Percentiles rank a stretch among this genome's conserved stretches.
Conservation (phyloP, 1,140 invertebrate genomes). For the Lordiphosa clarofinis region DNA sequence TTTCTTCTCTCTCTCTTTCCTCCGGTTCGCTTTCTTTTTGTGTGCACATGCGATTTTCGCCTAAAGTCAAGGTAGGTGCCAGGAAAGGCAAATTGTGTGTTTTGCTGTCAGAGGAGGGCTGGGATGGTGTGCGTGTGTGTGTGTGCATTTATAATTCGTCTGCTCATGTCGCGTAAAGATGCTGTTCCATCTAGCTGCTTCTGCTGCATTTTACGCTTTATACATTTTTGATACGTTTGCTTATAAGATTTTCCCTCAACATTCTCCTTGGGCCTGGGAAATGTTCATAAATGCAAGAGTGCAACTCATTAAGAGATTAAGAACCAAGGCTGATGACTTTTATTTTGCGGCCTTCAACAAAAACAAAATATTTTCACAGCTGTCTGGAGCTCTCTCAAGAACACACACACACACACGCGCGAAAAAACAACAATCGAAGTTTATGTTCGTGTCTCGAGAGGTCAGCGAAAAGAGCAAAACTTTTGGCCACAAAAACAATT, state of each 20-base stretch:
- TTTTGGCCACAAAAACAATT: constrained; percentile 49
- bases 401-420: background rate
- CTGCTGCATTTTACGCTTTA: constrained; percentile 64
- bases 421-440: constrained; percentile 43
- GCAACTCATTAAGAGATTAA: constrained; percentile 74
- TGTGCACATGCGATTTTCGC: constrained; percentile 50
- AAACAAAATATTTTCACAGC: constrained; percentile 26
- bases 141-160: constrained; percentile 67
- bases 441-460: constrained; percentile 59
- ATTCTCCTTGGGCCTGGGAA: constrained; percentile 27
- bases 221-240: constrained; percentile 64
- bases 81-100: constrained; percentile 7
- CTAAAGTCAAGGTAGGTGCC: constrained; percentile 32
- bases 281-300: constrained; percentile 68
- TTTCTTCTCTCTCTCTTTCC: background rate
- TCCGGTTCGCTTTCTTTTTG: constrained; percentile 7
- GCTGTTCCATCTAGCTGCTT: constrained; percentile 30
- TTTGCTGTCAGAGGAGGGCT: constrained; percentile 1
- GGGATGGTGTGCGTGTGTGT: constrained; percentile 19
- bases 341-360: constrained; percentile 22
- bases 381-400: constrained; percentile 1
- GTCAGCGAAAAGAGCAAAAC: constrained; percentile 47
- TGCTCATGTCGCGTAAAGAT: constrained; percentile 40
- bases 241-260: constrained; percentile 54
- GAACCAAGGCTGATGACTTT: constrained; percentile 32